Evolutionary conservation across 2,797 vertebrate genomes (phyloP).

Genomic region (Chaetodon trifasciatus): DNA sequence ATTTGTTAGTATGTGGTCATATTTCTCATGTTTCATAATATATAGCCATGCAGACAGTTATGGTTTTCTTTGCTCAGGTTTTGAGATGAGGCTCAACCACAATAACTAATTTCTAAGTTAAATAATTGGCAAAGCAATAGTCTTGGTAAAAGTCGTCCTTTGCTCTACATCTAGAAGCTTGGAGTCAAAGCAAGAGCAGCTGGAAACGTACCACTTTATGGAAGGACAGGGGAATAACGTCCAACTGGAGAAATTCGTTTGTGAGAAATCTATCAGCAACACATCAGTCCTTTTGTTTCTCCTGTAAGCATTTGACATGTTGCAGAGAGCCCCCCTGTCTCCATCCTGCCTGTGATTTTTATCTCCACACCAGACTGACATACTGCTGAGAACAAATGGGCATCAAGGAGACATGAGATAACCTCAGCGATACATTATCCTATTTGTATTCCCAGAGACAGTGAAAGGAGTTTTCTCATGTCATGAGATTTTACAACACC

Average conservation of each 20-base stretch:
- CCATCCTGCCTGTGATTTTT: slow-evolving; percentile 26
- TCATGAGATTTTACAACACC: neutral
- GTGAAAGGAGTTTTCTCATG: slow-evolving; percentile 9
- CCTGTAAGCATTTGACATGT: slow-evolving; percentile 29
- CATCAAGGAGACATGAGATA: slow-evolving; percentile 29
- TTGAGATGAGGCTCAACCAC: neutral
- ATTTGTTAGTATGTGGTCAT: neutral
- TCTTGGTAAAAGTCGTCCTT: neutral
- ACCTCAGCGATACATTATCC: slow-evolving; percentile 32
- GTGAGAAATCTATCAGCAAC: slow-evolving; percentile 29
- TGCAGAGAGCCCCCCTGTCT: slow-evolving; percentile 22
- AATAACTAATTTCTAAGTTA: neutral
- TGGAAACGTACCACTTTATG: neutral
- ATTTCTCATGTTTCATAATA: neutral
- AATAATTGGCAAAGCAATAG: neutral
- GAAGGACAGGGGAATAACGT: neutral
- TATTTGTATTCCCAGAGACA: slow-evolving; percentile 15
- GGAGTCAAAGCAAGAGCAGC: neutral
- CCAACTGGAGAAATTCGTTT: slow-evolving; percentile 23
- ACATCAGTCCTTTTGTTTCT: slow-evolving; percentile 37
- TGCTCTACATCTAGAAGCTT: neutral
- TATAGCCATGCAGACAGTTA: neutral
- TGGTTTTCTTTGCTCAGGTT: neutral
- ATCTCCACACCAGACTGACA: slow-evolving; percentile 17
- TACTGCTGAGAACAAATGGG: slow-evolving; percentile 42